A percentile compares a stretch with the other conserved stretches of the same genome.
phyloP scores from a whole-genome alignment of 2,113 vertebrate genomes.

The Indicator maculatus region DNA sequence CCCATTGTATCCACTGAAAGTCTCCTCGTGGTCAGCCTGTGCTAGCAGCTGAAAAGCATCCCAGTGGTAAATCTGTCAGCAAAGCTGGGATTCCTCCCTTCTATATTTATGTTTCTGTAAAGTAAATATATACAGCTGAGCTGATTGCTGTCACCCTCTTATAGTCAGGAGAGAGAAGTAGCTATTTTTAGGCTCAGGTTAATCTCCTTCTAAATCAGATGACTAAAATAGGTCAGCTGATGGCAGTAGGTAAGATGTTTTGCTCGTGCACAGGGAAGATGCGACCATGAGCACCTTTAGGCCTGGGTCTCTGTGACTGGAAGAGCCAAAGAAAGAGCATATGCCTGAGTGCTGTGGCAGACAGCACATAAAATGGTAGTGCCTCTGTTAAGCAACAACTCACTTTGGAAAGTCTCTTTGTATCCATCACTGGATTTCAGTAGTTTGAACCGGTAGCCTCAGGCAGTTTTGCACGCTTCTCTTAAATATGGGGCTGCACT shows the following conservation, averaged over 20 bases:
- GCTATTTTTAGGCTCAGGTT: conserved; percentile 57
- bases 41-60: conserved; percentile 1
- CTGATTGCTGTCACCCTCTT: conserved; percentile 32
- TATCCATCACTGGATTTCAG: background rate
- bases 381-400: background rate
- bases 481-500: background rate
- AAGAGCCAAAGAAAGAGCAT: background rate
- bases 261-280: background rate
- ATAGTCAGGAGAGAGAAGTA: background rate
- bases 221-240: conserved; percentile 31
- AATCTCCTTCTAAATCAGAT: conserved; percentile 42
- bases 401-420: background rate
- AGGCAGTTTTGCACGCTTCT: background rate
- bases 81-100: conserved; percentile 37
- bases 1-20: background rate
- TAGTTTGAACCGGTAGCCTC: background rate
- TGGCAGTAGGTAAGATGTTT: background rate
- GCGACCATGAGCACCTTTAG: fast-evolving
- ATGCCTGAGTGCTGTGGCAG: background rate
- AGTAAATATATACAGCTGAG: conserved; percentile 55
- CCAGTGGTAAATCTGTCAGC: background rate
- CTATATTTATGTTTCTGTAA: conserved; percentile 42
- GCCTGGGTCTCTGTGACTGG: background rate
- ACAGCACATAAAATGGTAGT: background rate
- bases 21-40: background rate